Evolutionary conservation across 1,140 invertebrate species (phyloP), one percentile per base, ranked within the genome.

Genomic region (Drosophila nigrodunni): DNA sequence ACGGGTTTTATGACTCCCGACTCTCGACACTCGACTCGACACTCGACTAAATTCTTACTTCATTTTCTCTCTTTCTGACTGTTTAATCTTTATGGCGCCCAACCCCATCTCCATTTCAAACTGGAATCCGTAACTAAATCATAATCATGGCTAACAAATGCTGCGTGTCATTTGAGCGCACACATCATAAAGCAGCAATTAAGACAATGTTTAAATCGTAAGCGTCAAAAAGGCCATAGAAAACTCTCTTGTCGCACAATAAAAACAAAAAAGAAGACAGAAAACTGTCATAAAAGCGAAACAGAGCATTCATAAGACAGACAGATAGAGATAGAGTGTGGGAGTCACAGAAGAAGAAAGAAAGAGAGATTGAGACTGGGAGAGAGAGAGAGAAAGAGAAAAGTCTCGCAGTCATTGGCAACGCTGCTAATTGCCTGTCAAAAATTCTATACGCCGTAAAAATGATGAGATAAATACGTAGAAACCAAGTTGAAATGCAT

Each of bases 151-250:
- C 70, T 60, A 82, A 74, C 80, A 80, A 87, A 80, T 88, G 71
- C 80, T 75, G 74, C 85, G 80, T 89, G 85, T 88, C 85, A 89
- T 89, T 81, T 89, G 85, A 85, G 80, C 77, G 68, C 83, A 89
- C 85, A 89, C 78, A 78, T 89, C 85, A 85, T 89, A 89, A 89
- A 89, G 85, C 85, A 81, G 85, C 85, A 89, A 89, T 89, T 89
- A 89, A 89, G 83, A 88, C 83, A 80, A 88, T 87, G 83, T 88
- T 71, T 54, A 88, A 87, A 88, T 87, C 77, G 83, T 87, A 83
- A 89, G 85, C 85, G 80, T 89, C 85, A 89, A 89, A 88, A 80
- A 89, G 69, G 83, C 77, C 85, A 88, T 88, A 88, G 85, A 85
- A 83, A 85, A 80, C 62, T 73, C 78, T 66, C 52, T 83, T 67